Base-by-base conservation (phyloP, 2,888 invertebrate species). In the Therioaphis trifolii region DNA sequence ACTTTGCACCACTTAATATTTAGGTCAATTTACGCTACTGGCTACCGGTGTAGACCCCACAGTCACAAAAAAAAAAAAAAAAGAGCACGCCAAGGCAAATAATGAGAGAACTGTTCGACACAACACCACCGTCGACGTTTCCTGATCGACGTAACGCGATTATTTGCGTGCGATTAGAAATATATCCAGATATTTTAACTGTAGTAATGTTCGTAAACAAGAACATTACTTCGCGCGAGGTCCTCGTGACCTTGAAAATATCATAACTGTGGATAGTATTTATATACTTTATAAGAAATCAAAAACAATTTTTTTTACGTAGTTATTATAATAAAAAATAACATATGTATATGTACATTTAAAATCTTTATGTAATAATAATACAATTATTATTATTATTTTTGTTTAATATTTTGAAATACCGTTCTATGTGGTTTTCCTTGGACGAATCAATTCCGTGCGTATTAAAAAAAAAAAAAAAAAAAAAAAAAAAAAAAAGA, bases 381-480 rank as follows among this genome's bases (percentile, higher is more conserved):
- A n/a, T n/a, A n/a, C n/a, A n/a, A n/a, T n/a, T n/a, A n/a, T n/a
- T n/a, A n/a, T n/a, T n/a, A n/a, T n/a, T n/a, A n/a, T n/a, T n/a
- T n/a, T n/a, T n/a, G n/a, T n/a, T n/a, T n/a, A n/a, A n/a, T n/a
- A 9, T 55, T 55, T 55, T 18, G 21, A 55, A 18, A 18, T 55
- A 15, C 9, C 55, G n/a, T 52, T 1, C 4, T 4, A 61, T 61
- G 75, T 27, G 5, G 75, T 75, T 75, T 75, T 75, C 75, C 77
- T 66, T 77, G 77, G 49, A 63, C 27, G 12, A 27, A n/a, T n/a
- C n/a, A n/a, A n/a, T 24, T 29, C 27, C 24, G 43, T 46, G 24
- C 11, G 15, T 35, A 4, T 29, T 29, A 49, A n/a, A n/a, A 66
- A 66, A 66, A 40, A n/a, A n/a, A n/a, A n/a, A n/a, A n/a, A n/a